A percentile compares a stretch with the other conserved stretches of the same genome.
phyloP scores from a whole-genome alignment of 2,113 vertebrate genomes.

The Serilophus lunatus region DNA sequence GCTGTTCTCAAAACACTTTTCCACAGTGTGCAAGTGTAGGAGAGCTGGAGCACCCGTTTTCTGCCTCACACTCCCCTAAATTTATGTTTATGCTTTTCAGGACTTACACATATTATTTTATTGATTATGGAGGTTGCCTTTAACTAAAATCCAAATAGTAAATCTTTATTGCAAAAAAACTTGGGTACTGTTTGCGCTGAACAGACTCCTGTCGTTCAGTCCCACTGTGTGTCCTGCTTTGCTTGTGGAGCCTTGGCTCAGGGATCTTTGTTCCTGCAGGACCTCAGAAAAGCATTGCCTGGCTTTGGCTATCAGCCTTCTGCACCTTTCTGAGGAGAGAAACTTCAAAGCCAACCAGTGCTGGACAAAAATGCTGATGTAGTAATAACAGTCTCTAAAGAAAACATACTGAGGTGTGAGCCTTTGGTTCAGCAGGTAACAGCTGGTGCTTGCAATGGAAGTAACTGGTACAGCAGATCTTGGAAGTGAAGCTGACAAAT shows the following conservation, averaged over 20 bases:
- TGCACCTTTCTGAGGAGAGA: neutral
- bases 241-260: accelerated
- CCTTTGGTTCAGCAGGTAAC: too few species aligned
- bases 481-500: neutral
- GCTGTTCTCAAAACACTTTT: neutral
- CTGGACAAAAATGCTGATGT: neutral
- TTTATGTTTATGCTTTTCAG: neutral
- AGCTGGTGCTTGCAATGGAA: accelerated
- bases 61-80: accelerated
- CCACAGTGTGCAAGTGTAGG: accelerated
- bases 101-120: neutral
- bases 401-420: accelerated
- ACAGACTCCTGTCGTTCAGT: neutral
- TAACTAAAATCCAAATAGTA: neutral
- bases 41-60: neutral
- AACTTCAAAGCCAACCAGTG: accelerated
- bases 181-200: accelerated
- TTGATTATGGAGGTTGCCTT: neutral
- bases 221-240: neutral
- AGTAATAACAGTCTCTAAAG: neutral
- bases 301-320: neutral
- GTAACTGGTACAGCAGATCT: accelerated
- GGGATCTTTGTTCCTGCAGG: neutral
- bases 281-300: neutral
- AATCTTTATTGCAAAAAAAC: neutral